phyloP scores from a whole-genome alignment of 2,113 vertebrate genomes.

The Leptodactylus fuscus region DNA sequence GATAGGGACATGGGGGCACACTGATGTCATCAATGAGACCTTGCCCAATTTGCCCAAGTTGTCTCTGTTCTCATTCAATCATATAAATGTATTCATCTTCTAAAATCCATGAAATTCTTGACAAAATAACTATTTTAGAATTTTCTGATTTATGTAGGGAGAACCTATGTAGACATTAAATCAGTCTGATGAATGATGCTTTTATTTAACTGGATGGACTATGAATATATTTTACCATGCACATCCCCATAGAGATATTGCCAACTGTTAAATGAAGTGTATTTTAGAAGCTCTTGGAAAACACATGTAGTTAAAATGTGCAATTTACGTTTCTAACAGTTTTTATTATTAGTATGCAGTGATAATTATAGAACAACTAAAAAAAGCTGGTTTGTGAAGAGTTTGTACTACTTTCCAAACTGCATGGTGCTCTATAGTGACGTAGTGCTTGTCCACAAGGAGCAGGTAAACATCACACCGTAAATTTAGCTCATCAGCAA shows the following conservation, averaged over 20 bases:
- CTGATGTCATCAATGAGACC: too few species aligned
- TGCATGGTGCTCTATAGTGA: slow-evolving; percentile 22
- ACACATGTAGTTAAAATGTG: slow-evolving; percentile 12
- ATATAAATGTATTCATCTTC: not conserved
- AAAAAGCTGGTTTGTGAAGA: slow-evolving; percentile 6
- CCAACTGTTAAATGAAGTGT: not conserved
- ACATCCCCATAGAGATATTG: not conserved
- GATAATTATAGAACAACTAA: slow-evolving; percentile 26
- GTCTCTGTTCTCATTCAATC: not conserved
- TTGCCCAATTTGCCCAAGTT: too few species aligned
- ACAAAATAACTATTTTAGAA: not conserved
- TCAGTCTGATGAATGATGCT: not conserved
- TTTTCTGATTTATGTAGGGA: not conserved
- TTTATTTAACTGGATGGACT: not conserved
- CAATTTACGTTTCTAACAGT: slow-evolving; percentile 32
- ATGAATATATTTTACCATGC: not conserved
- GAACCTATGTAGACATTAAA: not conserved
- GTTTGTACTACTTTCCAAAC: slow-evolving; percentile 30
- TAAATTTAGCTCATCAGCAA: slow-evolving; percentile 56
- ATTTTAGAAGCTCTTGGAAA: not conserved
- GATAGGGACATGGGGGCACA: too few species aligned
- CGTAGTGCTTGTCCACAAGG: slow-evolving; percentile 24
- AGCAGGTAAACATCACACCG: slow-evolving; percentile 39
- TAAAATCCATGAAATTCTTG: not conserved
- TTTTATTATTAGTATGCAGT: slow-evolving; percentile 26